Conservation (phyloP, 2,888 invertebrate genomes). For the Taphrorychus bicolor region DNA sequence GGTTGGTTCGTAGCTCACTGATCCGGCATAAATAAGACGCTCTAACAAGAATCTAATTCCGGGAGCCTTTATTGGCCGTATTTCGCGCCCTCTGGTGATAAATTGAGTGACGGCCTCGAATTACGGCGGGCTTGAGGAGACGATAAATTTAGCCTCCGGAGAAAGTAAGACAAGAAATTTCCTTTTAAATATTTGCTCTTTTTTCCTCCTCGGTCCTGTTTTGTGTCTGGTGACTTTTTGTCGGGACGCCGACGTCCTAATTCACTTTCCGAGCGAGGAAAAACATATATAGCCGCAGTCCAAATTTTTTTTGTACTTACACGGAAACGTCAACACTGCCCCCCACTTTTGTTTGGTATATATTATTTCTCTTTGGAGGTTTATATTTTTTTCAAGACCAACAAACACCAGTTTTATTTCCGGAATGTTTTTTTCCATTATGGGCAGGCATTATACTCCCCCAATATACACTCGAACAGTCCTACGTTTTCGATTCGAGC, state of each 20-base stretch:
- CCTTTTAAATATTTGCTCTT: constrained; percentile 20
- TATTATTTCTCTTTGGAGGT: not conserved
- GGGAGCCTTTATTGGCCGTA: constrained; percentile 36
- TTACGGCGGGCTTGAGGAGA: constrained; percentile 39
- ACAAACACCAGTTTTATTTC: too few relatives aligned
- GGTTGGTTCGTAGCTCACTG: constrained; percentile 3
- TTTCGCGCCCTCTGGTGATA: constrained; percentile 37
- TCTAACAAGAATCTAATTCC: constrained; percentile 37
- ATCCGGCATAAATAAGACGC: constrained; percentile 31
- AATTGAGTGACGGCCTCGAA: constrained; percentile 44
- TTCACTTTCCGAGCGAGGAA: not conserved
- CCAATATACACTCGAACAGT: not conserved
- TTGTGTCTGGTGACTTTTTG: constrained; percentile 8
- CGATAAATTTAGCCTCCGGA: constrained; percentile 24
- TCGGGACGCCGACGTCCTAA: not conserved
- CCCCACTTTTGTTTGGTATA: not conserved
- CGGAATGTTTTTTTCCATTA: not conserved
- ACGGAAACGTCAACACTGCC: not conserved
- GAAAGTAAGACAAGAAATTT: constrained; percentile 20
- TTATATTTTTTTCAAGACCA: not conserved
- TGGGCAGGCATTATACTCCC: not conserved
- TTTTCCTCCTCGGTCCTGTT: not conserved
- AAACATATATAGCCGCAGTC: not conserved
- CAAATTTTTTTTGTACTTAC: not conserved
- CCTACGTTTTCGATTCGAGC: not conserved